Percentiles rank a stretch among this genome's conserved stretches.
These are phyloP conservation scores for Hemaris fuciformis DNA, from an alignment of 2,888 invertebrate species.

Conservation along the genomic window DNA sequence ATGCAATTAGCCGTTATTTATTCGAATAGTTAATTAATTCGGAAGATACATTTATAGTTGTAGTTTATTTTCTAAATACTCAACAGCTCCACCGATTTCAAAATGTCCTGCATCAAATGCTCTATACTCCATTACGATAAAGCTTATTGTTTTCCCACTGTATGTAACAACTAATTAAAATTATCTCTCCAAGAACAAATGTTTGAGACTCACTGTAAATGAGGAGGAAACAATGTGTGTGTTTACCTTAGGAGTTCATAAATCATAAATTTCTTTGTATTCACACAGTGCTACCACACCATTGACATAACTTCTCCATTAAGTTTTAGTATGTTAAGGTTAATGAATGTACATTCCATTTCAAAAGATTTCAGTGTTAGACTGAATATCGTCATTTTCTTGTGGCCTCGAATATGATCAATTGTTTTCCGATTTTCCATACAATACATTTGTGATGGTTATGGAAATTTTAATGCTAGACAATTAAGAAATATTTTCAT, in stretches of 20 bases:
- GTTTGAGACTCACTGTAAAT: not conserved
- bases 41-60: too few relatives aligned
- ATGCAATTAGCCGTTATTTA: too few relatives aligned
- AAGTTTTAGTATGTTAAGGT: not conserved
- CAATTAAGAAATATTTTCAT: not conserved
- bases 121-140: not conserved
- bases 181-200: not conserved
- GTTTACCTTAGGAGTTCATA: not conserved
- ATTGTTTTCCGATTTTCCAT: not conserved
- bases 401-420: not conserved
- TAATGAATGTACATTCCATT: not conserved
- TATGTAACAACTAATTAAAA: not conserved
- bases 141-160: not conserved
- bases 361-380: not conserved
- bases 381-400: not conserved
- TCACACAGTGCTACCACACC: not conserved
- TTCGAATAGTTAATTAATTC: too few relatives aligned
- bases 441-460: not conserved
- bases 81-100: too few relatives aligned
- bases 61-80: too few relatives aligned
- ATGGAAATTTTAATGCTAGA: not conserved
- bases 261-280: not conserved
- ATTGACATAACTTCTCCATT: not conserved
- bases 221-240: not conserved
- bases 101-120: too few relatives aligned